phyloP scores from a whole-genome alignment of 92 coral and sea anemone genomes.

The Muricea muricata region DNA sequence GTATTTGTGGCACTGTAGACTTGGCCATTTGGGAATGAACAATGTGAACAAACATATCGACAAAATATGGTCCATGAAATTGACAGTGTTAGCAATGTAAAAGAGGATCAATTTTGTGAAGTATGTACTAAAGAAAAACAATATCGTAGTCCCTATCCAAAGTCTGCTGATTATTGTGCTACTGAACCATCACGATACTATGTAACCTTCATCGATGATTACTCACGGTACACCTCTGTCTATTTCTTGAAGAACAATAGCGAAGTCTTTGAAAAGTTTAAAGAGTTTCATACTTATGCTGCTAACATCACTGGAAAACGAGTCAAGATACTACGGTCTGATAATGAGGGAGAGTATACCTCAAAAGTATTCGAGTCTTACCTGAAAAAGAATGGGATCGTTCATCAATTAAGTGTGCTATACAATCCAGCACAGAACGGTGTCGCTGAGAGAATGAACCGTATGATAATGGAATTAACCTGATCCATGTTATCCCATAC shows the following conservation, averaged over 20 bases:
- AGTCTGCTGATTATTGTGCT: too few relatives aligned
- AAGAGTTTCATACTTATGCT: too few relatives aligned
- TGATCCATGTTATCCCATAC: constrained; percentile 43
- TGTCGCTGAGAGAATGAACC: constrained; percentile 34
- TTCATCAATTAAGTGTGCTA: too few relatives aligned
- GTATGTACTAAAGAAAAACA: too few relatives aligned
- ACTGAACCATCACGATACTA: constrained; percentile 41
- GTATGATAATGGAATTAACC: constrained; percentile 27
- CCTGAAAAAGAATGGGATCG: constrained; percentile 35
- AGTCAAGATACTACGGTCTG: not conserved
- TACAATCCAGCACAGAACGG: constrained; percentile 36
- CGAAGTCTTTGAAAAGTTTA: constrained; percentile 46
- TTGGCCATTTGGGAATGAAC: too few relatives aligned
- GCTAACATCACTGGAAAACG: not conserved
- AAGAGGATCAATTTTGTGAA: too few relatives aligned
- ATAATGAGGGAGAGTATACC: not conserved
- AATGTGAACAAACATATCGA: too few relatives aligned
- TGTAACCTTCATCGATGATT: constrained; percentile 28
- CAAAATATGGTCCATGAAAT: too few relatives aligned
- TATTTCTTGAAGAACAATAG: constrained; percentile 37
- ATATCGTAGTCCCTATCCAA: too few relatives aligned
- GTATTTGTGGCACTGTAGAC: too few relatives aligned
- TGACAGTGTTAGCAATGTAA: too few relatives aligned
- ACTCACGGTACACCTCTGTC: constrained; percentile 22
- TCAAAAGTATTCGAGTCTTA: not conserved